Percentiles rank a stretch among this genome's conserved stretches.
Evolutionary conservation across 2,888 invertebrate species (phyloP).

Genomic region (Cheilosia grossa): DNA sequence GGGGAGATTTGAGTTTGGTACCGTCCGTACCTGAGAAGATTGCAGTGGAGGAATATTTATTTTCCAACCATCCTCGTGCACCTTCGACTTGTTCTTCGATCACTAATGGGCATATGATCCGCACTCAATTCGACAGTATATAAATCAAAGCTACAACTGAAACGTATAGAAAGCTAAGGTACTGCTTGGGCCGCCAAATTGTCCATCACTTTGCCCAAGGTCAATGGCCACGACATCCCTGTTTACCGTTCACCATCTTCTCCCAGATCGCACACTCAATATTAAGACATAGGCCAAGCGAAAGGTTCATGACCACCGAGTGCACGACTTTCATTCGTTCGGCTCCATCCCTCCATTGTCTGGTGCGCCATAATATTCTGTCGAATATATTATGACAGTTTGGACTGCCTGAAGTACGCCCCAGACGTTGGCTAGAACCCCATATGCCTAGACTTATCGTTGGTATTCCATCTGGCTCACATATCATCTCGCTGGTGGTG

Average conservation of each 20-base stretch:
- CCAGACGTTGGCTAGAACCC: constrained; percentile 31
- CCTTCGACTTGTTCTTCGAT: too few relatives aligned
- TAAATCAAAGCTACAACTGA: constrained; percentile 8
- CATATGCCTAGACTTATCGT: constrained; percentile 58
- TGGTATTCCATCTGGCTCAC: constrained; percentile 59
- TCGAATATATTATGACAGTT: constrained; percentile 69
- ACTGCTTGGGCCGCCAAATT: not conserved
- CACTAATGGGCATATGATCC: too few relatives aligned
- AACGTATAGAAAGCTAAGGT: constrained; percentile 38
- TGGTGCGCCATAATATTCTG: constrained; percentile 33
- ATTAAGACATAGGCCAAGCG: constrained; percentile 46
- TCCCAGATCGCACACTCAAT: not conserved
- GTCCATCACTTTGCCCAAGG: not conserved
- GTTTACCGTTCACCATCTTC: constrained; percentile 43
- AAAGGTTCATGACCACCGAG: constrained; percentile 63
- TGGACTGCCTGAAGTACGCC: constrained; percentile 55
- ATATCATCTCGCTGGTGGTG: constrained; percentile 45
- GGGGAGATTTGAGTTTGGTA: too few relatives aligned
- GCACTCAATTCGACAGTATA: too few relatives aligned
- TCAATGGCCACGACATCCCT: constrained; percentile 16
- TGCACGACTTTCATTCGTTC: constrained; percentile 45
- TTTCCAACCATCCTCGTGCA: too few relatives aligned
- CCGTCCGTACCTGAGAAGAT: too few relatives aligned
- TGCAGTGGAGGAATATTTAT: too few relatives aligned
- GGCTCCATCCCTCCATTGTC: not conserved